A percentile compares a stretch with the other conserved stretches of the same genome.
Conservation (phyloP, 2,113 vertebrate genomes). For the Lucifuga dentata region DNA sequence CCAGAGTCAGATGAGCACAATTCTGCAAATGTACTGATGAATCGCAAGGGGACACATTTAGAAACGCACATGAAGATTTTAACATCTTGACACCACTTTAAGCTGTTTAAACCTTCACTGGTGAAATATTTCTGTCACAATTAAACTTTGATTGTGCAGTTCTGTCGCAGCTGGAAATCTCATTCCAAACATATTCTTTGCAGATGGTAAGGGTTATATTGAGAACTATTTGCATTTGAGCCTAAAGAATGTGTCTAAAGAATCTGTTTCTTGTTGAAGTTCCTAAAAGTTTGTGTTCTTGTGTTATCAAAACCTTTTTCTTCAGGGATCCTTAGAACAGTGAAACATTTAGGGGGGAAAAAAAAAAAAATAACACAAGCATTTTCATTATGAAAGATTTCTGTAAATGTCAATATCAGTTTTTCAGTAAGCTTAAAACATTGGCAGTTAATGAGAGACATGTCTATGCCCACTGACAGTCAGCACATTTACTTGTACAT, state of each 20-base stretch:
- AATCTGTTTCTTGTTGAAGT: conserved; percentile 3
- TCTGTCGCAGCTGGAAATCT: conserved; percentile 32
- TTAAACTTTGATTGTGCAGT: conserved; percentile 53
- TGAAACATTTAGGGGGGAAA: too few species aligned
- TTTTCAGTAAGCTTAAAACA: too few species aligned
- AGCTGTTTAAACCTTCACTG: conserved; percentile 32
- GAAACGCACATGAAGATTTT: conserved; percentile 31
- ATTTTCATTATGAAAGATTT: too few species aligned
- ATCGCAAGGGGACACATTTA: neutral
- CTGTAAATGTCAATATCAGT: too few species aligned
- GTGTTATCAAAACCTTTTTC: too few species aligned
- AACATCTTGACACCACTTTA: conserved; percentile 28
- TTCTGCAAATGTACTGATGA: conserved; percentile 16
- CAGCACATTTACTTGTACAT: too few species aligned
- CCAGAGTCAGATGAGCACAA: conserved; percentile 34
- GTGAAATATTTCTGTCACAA: conserved; percentile 5
- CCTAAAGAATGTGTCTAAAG: neutral
- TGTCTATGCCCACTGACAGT: too few species aligned
- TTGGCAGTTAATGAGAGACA: too few species aligned
- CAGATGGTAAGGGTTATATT: neutral
- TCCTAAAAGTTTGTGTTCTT: neutral
- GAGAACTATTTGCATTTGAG: neutral
- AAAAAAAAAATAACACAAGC: too few species aligned
- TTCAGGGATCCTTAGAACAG: too few species aligned
- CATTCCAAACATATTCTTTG: conserved; percentile 1